phyloP scores from a whole-genome alignment of 2,888 invertebrate genomes.

The Heliconius cydno region DNA sequence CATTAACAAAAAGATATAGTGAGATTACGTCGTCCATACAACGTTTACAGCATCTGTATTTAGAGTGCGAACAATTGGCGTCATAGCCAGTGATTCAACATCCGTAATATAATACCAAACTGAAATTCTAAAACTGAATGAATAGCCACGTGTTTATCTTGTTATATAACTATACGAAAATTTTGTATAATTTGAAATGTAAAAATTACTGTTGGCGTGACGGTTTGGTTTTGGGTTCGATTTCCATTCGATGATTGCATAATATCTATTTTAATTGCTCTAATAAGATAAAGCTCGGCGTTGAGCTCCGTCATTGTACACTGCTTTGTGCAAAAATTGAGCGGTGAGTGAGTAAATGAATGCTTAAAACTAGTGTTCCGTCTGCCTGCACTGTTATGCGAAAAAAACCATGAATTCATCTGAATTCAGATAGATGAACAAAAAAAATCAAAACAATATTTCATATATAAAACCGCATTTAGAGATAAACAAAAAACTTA shows the following conservation, averaged over 20 bases:
- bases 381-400: too few relatives aligned
- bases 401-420: too few relatives aligned
- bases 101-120: constrained; percentile 36
- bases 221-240: background rate
- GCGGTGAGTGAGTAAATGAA: too few relatives aligned
- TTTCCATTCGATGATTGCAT: background rate
- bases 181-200: background rate
- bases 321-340: background rate
- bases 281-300: background rate
- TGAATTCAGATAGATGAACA: too few relatives aligned
- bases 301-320: background rate
- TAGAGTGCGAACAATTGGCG: constrained; percentile 29
- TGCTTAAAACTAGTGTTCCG: too few relatives aligned
- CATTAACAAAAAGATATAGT: background rate
- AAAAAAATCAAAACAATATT: too few relatives aligned
- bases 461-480: too few relatives aligned
- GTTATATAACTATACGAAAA: constrained; percentile 1
- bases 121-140: constrained; percentile 6
- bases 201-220: background rate
- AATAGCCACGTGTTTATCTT: constrained; percentile 3
- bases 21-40: constrained; percentile 4
- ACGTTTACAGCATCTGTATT: constrained; percentile 8
- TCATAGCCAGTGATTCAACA: constrained; percentile 34
- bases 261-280: rapidly evolving
- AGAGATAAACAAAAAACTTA: background rate